phyloP scores from a whole-genome alignment of 2,888 invertebrate species.

The Pollenia angustigena region DNA sequence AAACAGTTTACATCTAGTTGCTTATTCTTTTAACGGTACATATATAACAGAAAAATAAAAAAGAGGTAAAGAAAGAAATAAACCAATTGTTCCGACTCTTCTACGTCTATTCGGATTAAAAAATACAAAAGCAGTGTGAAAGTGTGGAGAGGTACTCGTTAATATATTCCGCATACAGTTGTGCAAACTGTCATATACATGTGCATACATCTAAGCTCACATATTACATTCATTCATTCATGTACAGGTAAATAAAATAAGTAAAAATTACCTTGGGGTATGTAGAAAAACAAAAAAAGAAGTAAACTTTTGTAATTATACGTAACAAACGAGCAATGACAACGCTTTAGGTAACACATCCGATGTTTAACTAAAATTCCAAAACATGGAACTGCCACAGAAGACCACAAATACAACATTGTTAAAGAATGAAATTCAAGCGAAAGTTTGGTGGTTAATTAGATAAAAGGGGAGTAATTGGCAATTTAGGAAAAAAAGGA shows the following conservation, averaged over 20 bases:
- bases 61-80: slow-evolving; percentile 27
- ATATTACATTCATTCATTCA: neutral
- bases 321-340: slow-evolving; percentile 69
- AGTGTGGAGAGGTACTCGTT: slow-evolving; percentile 3
- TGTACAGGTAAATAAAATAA: slow-evolving; percentile 8
- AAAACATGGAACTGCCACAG: slow-evolving; percentile 25
- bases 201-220: neutral
- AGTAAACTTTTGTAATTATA: slow-evolving; percentile 71
- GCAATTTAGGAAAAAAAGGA: no score
- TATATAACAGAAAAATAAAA: slow-evolving; percentile 35
- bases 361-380: slow-evolving; percentile 58
- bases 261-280: slow-evolving; percentile 54
- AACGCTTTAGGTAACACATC: slow-evolving; percentile 68
- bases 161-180: neutral
- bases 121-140: neutral
- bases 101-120: neutral
- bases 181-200: neutral
- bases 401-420: neutral
- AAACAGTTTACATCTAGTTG: slow-evolving; percentile 27
- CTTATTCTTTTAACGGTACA: slow-evolving; percentile 12
- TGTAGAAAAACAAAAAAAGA: slow-evolving; percentile 32
- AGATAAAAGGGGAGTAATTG: neutral
- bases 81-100: slow-evolving; percentile 56
- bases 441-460: neutral
- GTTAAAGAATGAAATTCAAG: neutral